A percentile compares a stretch with the other conserved stretches of the same genome.
These are phyloP conservation scores for Tenthredo livida DNA, from an alignment of 2,888 invertebrate species.

Conservation along the genomic window DNA sequence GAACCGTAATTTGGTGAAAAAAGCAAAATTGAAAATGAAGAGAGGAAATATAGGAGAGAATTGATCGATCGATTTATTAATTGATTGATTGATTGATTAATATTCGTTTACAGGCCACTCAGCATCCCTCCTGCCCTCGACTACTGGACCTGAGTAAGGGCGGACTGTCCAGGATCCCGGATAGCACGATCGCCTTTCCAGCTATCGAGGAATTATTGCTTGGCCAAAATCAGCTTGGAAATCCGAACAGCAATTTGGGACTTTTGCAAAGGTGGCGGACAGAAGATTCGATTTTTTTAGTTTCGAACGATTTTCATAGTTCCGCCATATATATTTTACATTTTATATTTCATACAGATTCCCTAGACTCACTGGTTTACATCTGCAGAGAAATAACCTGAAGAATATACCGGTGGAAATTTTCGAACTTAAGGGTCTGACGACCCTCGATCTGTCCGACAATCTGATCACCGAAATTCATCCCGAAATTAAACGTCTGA, in stretches of 20 bases:
- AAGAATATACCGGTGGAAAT: conserved; percentile 82
- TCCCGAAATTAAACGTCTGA: conserved; percentile 81
- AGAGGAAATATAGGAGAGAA: not conserved
- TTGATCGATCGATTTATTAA: not conserved
- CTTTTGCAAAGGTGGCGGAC: conserved; percentile 69
- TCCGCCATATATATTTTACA: too few relatives aligned
- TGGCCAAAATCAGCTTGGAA: conserved; percentile 74
- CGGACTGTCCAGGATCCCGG: conserved; percentile 76
- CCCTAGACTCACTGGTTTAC: conserved; percentile 73
- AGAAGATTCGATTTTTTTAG: not conserved
- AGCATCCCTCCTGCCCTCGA: conserved; percentile 65
- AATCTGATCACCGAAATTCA: conserved; percentile 85
- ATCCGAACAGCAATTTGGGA: conserved; percentile 70
- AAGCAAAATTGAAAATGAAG: not conserved
- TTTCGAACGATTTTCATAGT: too few relatives aligned
- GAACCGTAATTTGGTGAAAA: too few relatives aligned
- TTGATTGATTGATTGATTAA: not conserved
- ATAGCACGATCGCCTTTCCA: conserved; percentile 73
- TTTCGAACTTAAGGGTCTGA: conserved; percentile 82
- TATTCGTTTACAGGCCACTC: conserved; percentile 57
- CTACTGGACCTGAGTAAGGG: conserved; percentile 75
- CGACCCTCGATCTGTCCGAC: conserved; percentile 85
- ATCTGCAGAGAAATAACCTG: conserved; percentile 81
- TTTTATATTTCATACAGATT: conserved; percentile 45
- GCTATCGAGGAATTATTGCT: conserved; percentile 75